Conservation (phyloP, 2,113 vertebrate species). For the Mormyrus lacerda region DNA sequence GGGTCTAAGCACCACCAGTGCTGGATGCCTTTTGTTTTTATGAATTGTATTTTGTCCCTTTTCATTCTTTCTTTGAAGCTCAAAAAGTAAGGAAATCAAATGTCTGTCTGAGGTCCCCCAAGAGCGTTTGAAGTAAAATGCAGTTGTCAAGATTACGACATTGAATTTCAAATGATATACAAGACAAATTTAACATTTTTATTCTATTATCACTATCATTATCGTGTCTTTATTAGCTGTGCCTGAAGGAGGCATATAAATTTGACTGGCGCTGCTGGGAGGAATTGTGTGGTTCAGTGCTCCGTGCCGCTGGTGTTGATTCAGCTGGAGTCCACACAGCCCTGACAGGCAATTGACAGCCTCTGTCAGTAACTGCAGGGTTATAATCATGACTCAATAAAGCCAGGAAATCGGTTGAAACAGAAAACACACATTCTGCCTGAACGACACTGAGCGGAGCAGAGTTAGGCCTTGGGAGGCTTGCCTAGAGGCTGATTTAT, state of each 20-base stretch:
- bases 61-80: background rate
- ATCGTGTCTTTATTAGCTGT: conserved; percentile 4
- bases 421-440: conserved; percentile 32
- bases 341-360: conserved; percentile 57
- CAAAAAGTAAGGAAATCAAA: background rate
- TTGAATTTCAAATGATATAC: background rate
- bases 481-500: conserved; percentile 28
- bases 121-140: background rate
- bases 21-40: background rate
- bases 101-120: background rate
- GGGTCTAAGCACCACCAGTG: background rate
- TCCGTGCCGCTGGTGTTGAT: conserved; percentile 49
- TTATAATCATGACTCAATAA: conserved; percentile 59
- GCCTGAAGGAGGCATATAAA: conserved; percentile 4
- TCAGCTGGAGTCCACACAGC: conserved; percentile 54
- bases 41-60: background rate
- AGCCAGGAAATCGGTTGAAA: conserved; percentile 42
- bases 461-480: conserved; percentile 39
- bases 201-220: conserved; percentile 6
- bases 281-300: conserved; percentile 13
- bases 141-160: background rate
- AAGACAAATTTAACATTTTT: background rate
- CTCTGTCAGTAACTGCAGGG: conserved; percentile 44
- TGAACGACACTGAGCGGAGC: conserved; percentile 18
- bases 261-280: conserved; percentile 12